Evolutionary conservation across 2,113 vertebrate genomes (phyloP), one percentile per base, ranked within the genome.

Genomic region (Naja naja): DNA sequence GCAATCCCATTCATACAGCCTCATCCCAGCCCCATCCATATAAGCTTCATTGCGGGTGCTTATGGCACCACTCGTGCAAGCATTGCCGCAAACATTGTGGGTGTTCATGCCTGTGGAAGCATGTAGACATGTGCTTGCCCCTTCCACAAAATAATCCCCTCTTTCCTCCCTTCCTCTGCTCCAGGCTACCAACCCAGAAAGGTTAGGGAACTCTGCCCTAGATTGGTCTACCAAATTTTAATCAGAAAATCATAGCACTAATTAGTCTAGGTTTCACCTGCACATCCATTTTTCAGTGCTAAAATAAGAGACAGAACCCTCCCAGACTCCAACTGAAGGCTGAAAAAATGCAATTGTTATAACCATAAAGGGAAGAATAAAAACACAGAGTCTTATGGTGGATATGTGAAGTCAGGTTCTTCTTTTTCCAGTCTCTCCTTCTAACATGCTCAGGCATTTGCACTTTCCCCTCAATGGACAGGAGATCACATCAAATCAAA

Each of bases 31-130:
- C 58, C 58, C 25, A 60, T 27, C 25, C 58, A 60, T 2, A 27
- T 60, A 3, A 27, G 27, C 1, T 1, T 11, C 58, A 3, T 3
- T 10, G 9, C 8, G 9, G 9, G 58, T 3, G 1, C 25, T 60
- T 30, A 30, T 11, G 3, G 25, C 3, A 25, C 9, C 58, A 60
- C 25, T 11, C 3, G 0, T 1, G 3, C 1, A 0, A 27, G 8
- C 9, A 3, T 58, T 60, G 58, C 58, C 0, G 9, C 25, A 60
- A 60, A 60, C 23, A 3, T 58, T 27, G 58, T 60, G 58, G 3
- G 25, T 1, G 25, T 27, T 60, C 58, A 60, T 27, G 56, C 56
- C 3, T 2, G 2, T 58, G 58, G 25, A 60, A 27, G 9, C 23
- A 60, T 60, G 25, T 8, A 58, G 23, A 60, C 58, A 60, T 27